These are phyloP conservation scores for Lymantria dispar DNA, from an alignment of 2,888 invertebrate genomes.

Conservation along the genomic window DNA sequence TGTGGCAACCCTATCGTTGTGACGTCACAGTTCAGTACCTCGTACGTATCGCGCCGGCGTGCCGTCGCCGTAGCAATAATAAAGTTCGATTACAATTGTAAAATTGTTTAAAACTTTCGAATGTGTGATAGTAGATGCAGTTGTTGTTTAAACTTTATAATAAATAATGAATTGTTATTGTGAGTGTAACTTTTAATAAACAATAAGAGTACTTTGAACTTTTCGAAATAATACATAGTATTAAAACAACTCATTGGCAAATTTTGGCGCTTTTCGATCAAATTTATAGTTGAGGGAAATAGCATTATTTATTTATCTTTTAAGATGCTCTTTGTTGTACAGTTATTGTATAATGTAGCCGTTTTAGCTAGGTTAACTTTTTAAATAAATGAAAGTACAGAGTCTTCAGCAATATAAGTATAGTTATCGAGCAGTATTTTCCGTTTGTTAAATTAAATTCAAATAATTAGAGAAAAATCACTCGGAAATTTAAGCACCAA, in stretches of 20 bases:
- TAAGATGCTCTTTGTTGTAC: conserved; percentile 76
- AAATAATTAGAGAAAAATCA: conserved; percentile 42
- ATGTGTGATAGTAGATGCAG: conserved; percentile 84
- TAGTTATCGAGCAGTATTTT: conserved; percentile 62
- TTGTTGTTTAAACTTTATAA: conserved; percentile 82
- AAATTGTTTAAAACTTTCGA: conserved; percentile 83
- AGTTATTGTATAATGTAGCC: conserved; percentile 74
- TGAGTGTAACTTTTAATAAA: conserved; percentile 79
- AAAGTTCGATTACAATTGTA: conserved; percentile 77
- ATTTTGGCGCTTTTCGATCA: conserved; percentile 64
- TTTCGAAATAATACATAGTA: conserved; percentile 62
- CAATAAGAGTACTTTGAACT: conserved; percentile 65
- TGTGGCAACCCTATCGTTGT: conserved; percentile 9
- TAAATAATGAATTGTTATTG: conserved; percentile 78
- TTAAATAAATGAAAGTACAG: conserved; percentile 73
- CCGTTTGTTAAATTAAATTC: conserved; percentile 56
- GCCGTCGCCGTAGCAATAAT: conserved; percentile 80
- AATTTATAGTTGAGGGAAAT: conserved; percentile 56
- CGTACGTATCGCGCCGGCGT: conserved; percentile 55
- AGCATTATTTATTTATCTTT: conserved; percentile 51
- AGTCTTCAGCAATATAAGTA: conserved; percentile 65
- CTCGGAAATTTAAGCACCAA: conserved; percentile 71
- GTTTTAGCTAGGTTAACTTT: conserved; percentile 80
- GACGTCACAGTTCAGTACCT: conserved; percentile 6
- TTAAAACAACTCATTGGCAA: conserved; percentile 43